Evolutionary conservation across 2,888 invertebrate genomes (phyloP), one percentile per base, ranked within the genome.

Genomic region (Zygaena filipendulae): DNA sequence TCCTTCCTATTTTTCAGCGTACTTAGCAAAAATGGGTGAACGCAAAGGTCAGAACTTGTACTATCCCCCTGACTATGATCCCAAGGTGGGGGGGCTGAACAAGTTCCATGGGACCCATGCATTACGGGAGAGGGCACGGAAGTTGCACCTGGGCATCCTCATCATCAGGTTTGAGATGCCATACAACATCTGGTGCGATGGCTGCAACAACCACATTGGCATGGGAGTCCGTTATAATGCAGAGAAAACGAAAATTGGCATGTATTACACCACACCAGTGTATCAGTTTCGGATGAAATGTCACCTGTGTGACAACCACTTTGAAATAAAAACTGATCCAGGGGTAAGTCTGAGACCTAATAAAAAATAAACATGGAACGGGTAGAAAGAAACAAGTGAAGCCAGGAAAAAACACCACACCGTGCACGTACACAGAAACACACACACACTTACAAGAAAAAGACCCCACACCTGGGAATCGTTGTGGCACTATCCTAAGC

Each of bases 251-350:
- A 95, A 94, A 68, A 82, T 95, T 27, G 99, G 98, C 41, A 98
- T 96, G 92, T 99, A 99, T 60, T 98, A 97, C 56, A 92, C 91
- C 2, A 99, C 99, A 1, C 98, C 99, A 0, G 86, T 99, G 2
- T 99, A 95, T 60, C 94, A 98, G 67, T 99, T 99, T 59, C 86
- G 94, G 29, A 99, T 99, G 98, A 98, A 98, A 57, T 99, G 99
- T 58, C 98, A 99, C 63, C 79, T 99, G 3, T 97, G 99, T 61
- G 91, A 96, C 59, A 98, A 97, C 69, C 91, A 98, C 69, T 94
- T 97, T 81, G 93, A 95, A 61, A 99, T 99, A 37, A 94, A 97
- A 74, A 98, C 98, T 8, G 99, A 99, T 83, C 99, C 99, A 31
- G 95, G 87, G 32, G 94, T 94, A 82, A 82, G 84, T 77, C n/a